Evolutionary conservation across 2,113 vertebrate species (phyloP).

Genomic region (Embiotoca jacksoni): DNA sequence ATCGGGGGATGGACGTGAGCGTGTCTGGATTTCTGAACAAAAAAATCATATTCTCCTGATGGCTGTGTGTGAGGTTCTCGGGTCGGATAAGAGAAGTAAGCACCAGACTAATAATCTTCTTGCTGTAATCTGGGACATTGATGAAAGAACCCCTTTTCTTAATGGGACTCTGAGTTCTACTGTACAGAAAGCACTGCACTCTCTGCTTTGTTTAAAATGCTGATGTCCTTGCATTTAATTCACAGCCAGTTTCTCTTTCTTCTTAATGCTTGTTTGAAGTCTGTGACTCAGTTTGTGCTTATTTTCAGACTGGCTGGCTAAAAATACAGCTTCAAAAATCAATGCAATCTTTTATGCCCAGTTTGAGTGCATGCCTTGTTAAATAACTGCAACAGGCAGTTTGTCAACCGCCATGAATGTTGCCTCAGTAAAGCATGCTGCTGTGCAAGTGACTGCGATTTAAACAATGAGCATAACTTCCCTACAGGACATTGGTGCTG

Average conservation of each 20-base stretch:
- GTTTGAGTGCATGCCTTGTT: too few relatives aligned
- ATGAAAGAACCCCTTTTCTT: constrained; percentile 26
- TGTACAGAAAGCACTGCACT: not conserved
- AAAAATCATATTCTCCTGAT: not conserved
- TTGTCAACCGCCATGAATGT: too few relatives aligned
- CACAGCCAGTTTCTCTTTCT: not conserved
- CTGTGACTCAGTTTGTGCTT: not conserved
- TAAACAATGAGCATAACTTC: too few relatives aligned
- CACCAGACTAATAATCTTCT: constrained; percentile 44
- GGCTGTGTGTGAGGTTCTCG: constrained; percentile 3
- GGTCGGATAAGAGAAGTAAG: constrained; percentile 13
- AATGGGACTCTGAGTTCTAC: constrained; percentile 6
- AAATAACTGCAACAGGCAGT: too few relatives aligned
- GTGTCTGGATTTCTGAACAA: not conserved
- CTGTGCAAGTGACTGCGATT: too few relatives aligned
- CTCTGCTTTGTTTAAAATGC: not conserved
- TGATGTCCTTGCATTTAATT: not conserved
- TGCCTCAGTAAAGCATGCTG: too few relatives aligned
- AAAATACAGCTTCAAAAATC: too few relatives aligned
- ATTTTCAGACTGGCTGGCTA: not conserved
- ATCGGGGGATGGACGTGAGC: not conserved
- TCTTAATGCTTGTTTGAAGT: too few relatives aligned
- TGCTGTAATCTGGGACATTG: constrained; percentile 57
- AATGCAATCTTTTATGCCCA: too few relatives aligned
- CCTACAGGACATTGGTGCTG: too few relatives aligned